A percentile compares a stretch with the other conserved stretches of the same genome.
Conservation (phyloP, 2,113 vertebrate species). For the Paradoxurus hermaphroditus region DNA sequence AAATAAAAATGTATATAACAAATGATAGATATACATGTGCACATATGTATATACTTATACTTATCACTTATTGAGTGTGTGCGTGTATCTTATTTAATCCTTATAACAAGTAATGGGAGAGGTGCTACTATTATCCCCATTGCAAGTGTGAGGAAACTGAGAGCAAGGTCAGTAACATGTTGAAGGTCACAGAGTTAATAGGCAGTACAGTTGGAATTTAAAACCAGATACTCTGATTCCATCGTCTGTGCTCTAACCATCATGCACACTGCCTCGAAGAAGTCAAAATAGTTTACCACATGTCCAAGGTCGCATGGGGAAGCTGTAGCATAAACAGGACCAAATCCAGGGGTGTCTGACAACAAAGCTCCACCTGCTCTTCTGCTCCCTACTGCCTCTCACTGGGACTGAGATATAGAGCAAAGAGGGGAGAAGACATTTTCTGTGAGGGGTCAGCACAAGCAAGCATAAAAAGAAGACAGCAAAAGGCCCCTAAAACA, state of each 20-base stretch:
- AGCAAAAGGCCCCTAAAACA: not conserved
- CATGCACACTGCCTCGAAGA: not conserved
- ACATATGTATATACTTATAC: not conserved
- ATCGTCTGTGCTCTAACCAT: not conserved
- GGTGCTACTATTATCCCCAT: not conserved
- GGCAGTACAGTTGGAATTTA: not conserved
- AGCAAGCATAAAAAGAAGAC: not conserved
- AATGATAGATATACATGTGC: not conserved
- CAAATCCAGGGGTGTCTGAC: not conserved
- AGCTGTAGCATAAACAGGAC: not conserved
- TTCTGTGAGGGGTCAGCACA: not conserved
- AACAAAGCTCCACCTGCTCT: not conserved
- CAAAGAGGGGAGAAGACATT: not conserved
- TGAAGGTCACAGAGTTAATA: not conserved
- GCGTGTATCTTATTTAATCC: not conserved
- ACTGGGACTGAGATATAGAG: not conserved
- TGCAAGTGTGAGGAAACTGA: not conserved
- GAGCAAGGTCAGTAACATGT: not conserved
- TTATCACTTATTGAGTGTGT: not conserved
- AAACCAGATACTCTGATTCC: not conserved
- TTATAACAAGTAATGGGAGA: not conserved
- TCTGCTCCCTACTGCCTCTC: not conserved
- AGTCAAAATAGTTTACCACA: not conserved
- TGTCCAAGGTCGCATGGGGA: not conserved
- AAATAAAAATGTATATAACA: not conserved